Base-by-base conservation (phyloP, 1,140 invertebrate genomes). In the Pygmarrhopalites habei region DNA sequence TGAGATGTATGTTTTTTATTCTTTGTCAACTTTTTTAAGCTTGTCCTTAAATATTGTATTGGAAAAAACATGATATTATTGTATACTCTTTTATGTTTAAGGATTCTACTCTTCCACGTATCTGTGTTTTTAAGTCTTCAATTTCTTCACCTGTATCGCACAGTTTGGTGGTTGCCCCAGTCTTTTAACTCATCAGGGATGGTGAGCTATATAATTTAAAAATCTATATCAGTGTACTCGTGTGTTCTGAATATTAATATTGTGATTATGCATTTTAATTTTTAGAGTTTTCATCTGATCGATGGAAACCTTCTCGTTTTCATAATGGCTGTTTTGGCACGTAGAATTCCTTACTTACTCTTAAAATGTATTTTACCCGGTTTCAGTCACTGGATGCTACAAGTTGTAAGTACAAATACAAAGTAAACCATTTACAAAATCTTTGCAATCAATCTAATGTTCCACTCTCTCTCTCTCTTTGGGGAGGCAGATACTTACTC, bases 101-200 rank as follows among this genome's bases (percentile, higher is more conserved):
- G 15, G 32, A 66, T 71, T 53, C 19, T 68, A 1, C 41, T 65
- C 4, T 43, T 71, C 19, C 60, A 71, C 35, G 49, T 64, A 35
- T 56, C 47, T 19, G 19, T 69, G 2, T 69, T 67, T 35, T 55
- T 56, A n/a, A 47, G 46, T 30, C 53, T 71, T 2, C 95, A 98
- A 78, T 90, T 96, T 75, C 81, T 98, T 17, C 93, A 98, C 79
- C 79, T 98, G 12, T 98, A 98, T 74, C 84, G 89, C 64, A 95
- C 92, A 32, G 87, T 93, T n/a, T 98, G 92, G 90, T 98, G 95
- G 94, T 75, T 97, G 26, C 90, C 92, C 19, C 85, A 96, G 72
- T 93, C 92, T 2, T 86, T 92, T 74, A 90, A 86, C 67, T 85
- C 84, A 70, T 88, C 91, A 77, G 86, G 87, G 68, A 84, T 96